Base-by-base conservation (phyloP, 2,113 vertebrate species). In the Psittacara wagleri region DNA sequence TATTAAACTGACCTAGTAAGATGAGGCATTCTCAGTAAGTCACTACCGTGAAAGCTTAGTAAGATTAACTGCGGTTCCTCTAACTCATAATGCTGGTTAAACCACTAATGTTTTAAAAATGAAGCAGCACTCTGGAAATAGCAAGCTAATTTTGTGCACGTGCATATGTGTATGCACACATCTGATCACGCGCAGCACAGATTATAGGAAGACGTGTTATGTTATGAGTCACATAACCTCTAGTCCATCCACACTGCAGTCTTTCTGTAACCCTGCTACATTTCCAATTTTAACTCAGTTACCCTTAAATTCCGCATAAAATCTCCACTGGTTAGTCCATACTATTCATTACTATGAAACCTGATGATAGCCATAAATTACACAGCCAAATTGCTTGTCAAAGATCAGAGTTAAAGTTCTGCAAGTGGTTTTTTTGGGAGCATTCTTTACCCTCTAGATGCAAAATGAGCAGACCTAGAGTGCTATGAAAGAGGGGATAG, bases 391-490 rank as follows among this genome's bases (percentile, higher is more conserved):
- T 13, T 24, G 13, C 27, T 33, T 11, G 29, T 44, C 49, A 62
- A 77, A 84, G 20, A 44, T 19, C 33, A 64, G 37, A 81, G 28
- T 33, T 57, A 69, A 29, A 11, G 13, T 39, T 61, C 33, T 37
- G 44, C 10, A 61, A 64, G 22, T 1, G 0, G 0, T 17, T 51
- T 75, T 75, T 44, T 27, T 39, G 3, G 43, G 46, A 16, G 7
- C 12, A 35, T 61, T 82, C 51, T n/a, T 27, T 52, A 48, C 23
- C 3, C 13, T 90, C 24, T 29, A 57, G 37, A 55, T 39, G 29
- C 17, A 69, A 90, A 85, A 25, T 5, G 5, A 66, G 18, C 28
- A 70, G 33, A 41, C 28, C 11, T 67, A 3, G 83, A 31, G 13
- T 16, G 17, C 44, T 64, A 5, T n/a, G 66, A 39, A 55, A 83